A percentile compares a stretch with the other conserved stretches of the same genome.
Conservation (phyloP, 2,113 vertebrate species). For the Siphamia tubifer region DNA sequence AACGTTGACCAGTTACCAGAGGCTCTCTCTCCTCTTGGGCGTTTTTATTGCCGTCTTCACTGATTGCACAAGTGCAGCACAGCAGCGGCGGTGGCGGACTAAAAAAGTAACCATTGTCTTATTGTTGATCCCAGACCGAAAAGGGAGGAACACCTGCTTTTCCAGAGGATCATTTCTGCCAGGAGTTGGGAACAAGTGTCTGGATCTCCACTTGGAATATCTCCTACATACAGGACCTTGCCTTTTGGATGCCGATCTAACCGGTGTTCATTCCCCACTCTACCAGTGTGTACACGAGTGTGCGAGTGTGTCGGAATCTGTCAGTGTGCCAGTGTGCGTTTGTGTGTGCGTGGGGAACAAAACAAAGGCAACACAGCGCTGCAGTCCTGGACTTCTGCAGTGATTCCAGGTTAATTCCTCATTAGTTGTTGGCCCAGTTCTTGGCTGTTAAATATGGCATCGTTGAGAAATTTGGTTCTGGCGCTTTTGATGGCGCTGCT, state of each 20-base stretch:
- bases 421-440: conserved; percentile 13
- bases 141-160: conserved; percentile 41
- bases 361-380: conserved; percentile 37
- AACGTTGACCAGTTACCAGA: conserved; percentile 65
- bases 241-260: conserved; percentile 43
- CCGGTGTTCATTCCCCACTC: conserved; percentile 39
- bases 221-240: conserved; percentile 37
- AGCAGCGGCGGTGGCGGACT: too few species aligned
- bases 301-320: conserved; percentile 36
- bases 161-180: conserved; percentile 52
- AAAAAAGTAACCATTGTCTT: conserved; percentile 23
- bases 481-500: conserved; percentile 81
- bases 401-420: conserved; percentile 53
- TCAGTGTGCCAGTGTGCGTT: conserved; percentile 25
- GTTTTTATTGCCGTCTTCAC: conserved; percentile 56
- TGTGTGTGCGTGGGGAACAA: conserved; percentile 28
- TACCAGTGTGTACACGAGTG: conserved; percentile 12
- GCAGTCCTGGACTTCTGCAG: conserved; percentile 68
- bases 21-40: conserved; percentile 60
- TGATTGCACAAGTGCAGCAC: conserved; percentile 22
- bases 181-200: conserved; percentile 63
- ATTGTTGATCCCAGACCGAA: conserved; percentile 34
- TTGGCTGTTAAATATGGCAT: conserved; percentile 77
- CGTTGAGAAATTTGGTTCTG: conserved; percentile 79
- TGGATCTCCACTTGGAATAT: conserved; percentile 72